Percentiles rank a stretch among this genome's conserved stretches.
phyloP scores from a whole-genome alignment of 2,888 invertebrate genomes.

The Crematogaster levior region DNA sequence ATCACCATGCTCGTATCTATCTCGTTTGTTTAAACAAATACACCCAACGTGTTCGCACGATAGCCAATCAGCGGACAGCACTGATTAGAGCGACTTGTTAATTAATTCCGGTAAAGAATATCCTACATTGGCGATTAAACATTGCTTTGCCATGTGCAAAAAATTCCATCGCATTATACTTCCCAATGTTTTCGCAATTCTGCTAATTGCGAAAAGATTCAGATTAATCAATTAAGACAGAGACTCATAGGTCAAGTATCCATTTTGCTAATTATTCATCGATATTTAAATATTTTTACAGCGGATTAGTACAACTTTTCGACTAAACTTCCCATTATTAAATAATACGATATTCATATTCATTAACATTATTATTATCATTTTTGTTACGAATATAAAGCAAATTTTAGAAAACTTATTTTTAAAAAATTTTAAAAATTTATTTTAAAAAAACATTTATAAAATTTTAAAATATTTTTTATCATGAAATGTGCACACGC shows the following conservation, averaged over 20 bases:
- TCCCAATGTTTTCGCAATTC: constrained; percentile 4
- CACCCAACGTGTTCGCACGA: neutral
- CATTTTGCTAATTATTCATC: constrained; percentile 27
- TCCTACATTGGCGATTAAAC: neutral
- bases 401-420: neutral
- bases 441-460: neutral
- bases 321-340: neutral
- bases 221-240: constrained; percentile 30
- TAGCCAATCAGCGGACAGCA: constrained; percentile 23
- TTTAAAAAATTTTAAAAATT: constrained; percentile 16
- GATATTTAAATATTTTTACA: constrained; percentile 21
- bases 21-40: constrained; percentile 41
- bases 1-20: constrained; percentile 67
- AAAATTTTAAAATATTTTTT: constrained; percentile 9
- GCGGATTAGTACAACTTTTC: neutral
- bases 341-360: neutral
- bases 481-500: neutral
- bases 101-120: constrained; percentile 28
- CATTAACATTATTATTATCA: neutral
- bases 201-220: constrained; percentile 20
- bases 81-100: constrained; percentile 38
- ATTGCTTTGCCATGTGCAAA: neutral
- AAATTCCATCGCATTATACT: neutral
- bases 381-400: neutral
- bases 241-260: neutral